Evolutionary conservation across 1,140 invertebrate genomes (phyloP).

Genomic region (Diabrotica virgifera): DNA sequence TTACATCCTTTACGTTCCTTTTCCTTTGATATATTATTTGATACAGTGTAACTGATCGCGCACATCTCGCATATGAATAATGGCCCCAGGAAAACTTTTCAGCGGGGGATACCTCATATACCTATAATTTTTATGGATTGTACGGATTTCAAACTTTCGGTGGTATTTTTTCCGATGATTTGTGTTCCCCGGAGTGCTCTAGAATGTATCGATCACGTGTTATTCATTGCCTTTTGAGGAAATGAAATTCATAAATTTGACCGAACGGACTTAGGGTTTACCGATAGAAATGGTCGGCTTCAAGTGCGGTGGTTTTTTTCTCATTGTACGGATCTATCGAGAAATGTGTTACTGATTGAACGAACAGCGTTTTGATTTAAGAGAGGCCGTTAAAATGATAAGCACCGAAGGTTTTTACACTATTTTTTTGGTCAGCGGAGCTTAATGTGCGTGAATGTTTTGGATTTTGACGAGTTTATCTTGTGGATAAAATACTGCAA

Average conservation of each 20-base stretch:
- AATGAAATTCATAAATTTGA: constrained; percentile 14
- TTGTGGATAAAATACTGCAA: too few species aligned
- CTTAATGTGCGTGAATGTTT: too few species aligned
- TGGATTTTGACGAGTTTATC: too few species aligned
- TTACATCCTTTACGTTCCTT: not conserved
- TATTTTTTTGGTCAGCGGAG: too few species aligned
- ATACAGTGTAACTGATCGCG: not conserved
- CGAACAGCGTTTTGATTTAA: too few species aligned
- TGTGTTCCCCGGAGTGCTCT: constrained; percentile 8
- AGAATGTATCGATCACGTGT: constrained; percentile 12
- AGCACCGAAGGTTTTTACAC: too few species aligned
- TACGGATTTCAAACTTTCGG: constrained; percentile 11
- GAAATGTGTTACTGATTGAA: too few species aligned
- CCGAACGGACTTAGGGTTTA: not conserved
- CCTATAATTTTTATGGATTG: constrained; percentile 5
- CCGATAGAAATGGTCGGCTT: too few species aligned
- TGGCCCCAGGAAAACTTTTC: not conserved
- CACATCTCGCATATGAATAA: not conserved
- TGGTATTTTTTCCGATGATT: not conserved
- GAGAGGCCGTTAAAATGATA: too few species aligned
- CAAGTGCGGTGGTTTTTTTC: too few species aligned
- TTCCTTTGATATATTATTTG: not conserved
- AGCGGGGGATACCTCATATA: too few species aligned
- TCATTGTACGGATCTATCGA: too few species aligned
- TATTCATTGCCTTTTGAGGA: constrained; percentile 11